A percentile compares a stretch with the other conserved stretches of the same genome.
phyloP scores from a whole-genome alignment of 2,113 vertebrate species.

The Crotophaga sulcirostris region DNA sequence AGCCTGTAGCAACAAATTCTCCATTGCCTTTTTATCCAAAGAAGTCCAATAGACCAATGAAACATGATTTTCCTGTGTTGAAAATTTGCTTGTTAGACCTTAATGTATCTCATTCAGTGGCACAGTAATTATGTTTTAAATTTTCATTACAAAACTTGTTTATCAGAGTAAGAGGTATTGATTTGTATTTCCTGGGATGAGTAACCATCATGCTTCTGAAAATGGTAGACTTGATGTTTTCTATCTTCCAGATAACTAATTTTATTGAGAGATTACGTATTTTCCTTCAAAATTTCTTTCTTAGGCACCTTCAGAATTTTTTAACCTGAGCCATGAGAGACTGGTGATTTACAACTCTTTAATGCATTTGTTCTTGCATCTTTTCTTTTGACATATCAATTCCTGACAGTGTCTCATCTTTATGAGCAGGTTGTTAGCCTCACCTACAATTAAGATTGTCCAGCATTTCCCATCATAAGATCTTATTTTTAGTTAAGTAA shows the following conservation, averaged over 20 bases:
- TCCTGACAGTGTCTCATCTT: constrained; percentile 7
- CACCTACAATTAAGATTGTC: background rate
- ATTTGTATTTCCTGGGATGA: background rate
- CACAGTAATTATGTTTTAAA: constrained; percentile 5
- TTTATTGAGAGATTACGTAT: background rate
- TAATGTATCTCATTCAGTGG: background rate
- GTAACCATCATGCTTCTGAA: background rate
- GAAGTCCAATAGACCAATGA: background rate
- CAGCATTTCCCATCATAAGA: background rate
- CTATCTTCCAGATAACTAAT: background rate
- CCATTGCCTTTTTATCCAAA: background rate
- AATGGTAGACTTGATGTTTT: background rate
- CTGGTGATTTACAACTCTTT: constrained; percentile 5
- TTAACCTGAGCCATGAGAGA: background rate
- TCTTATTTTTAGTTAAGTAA: background rate
- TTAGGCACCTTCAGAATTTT: background rate
- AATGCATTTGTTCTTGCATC: background rate
- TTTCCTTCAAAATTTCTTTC: background rate
- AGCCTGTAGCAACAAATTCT: background rate
- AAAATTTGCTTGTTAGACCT: background rate
- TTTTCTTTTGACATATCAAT: background rate
- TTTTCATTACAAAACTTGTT: constrained; percentile 24
- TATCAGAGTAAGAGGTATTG: constrained; percentile 21
- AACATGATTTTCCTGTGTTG: background rate
- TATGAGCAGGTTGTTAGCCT: background rate